Base-by-base conservation (phyloP, 2,797 vertebrate genomes). In the Semotilus atromaculatus region DNA sequence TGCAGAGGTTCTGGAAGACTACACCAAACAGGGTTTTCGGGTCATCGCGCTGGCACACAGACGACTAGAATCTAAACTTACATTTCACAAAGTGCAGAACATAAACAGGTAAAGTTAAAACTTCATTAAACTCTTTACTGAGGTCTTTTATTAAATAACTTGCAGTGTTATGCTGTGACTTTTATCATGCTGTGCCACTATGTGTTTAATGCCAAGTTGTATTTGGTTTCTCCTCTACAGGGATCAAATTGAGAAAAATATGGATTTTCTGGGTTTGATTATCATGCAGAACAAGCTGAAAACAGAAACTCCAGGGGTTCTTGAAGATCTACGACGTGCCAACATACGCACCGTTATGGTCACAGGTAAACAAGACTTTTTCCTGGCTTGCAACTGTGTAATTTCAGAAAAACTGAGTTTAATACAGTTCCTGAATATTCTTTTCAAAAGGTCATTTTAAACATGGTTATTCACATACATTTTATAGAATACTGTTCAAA, bases 261-360 rank as follows among this genome's bases (percentile, higher is more conserved):
- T 99, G 97, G 96, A 97, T 87, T 99, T 99, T 92, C 92, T 99
- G 93, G 98, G 98, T 82, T 93, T 99, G 87, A 97, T 99, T 89
- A 94, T 99, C 92, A 99, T 99, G 98, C 98, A 99, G 93, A 99
- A 99, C 94, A 99, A 99, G 88, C 94, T 99, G 87, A 99, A 99
- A 92, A 90, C 94, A 86, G 98, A 99, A 94, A 98, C 97, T 21
- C 95, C 97, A 36, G 94, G 89, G 1, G 97, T 99, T 58, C 96
- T 99, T 91, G 95, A 97, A 91, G 96, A 97, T 90, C 96, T 99
- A 86, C 95, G 91, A 89, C 94, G 91, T 90, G 98, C 98, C 91
- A 95, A 95, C 93, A 97, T 99, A 91, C 98, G 98, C 91, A 98
- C 97, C 1, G 96, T 99, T 91, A 99, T 99, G 98, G 97, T 99